Conservation (phyloP, 2,113 vertebrate species). For the Seriola dumerili region DNA sequence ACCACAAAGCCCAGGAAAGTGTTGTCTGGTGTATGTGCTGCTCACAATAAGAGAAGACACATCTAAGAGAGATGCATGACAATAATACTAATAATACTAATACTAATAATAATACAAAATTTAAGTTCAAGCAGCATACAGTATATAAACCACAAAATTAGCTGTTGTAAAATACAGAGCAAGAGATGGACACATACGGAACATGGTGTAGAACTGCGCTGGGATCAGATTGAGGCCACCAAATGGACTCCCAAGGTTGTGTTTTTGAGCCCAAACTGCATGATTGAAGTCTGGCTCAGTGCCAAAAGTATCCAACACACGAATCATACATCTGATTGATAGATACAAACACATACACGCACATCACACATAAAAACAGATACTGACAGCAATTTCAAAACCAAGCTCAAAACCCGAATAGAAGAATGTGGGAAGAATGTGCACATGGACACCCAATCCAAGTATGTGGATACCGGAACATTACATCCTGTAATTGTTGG, state of each 20-base stretch:
- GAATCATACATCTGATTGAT: slow-evolving; percentile 37
- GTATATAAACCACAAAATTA: not conserved
- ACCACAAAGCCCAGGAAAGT: slow-evolving; percentile 62
- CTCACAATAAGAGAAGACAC: not conserved
- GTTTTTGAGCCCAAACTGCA: not conserved
- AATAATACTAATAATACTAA: not conserved
- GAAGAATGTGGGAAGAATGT: too few relatives aligned
- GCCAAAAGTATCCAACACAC: slow-evolving; percentile 56
- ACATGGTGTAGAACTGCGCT: slow-evolving; percentile 60
- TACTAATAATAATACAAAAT: too few relatives aligned
- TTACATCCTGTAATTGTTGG: not conserved
- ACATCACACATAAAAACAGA: too few relatives aligned
- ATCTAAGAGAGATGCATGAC: not conserved
- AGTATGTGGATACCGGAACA: not conserved
- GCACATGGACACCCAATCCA: too few relatives aligned
- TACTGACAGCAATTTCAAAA: not conserved
- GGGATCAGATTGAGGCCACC: slow-evolving; percentile 30
- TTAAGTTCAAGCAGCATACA: not conserved
- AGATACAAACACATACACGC: not conserved
- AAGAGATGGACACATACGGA: slow-evolving; percentile 9
- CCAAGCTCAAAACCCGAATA: too few relatives aligned
- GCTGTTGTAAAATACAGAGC: not conserved
- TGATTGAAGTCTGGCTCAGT: slow-evolving; percentile 62
- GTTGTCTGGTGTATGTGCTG: slow-evolving; percentile 59
- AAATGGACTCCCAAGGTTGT: slow-evolving; percentile 22